Evolutionary conservation across 2,888 invertebrate species (phyloP).

Genomic region (Miltochrista miniata): DNA sequence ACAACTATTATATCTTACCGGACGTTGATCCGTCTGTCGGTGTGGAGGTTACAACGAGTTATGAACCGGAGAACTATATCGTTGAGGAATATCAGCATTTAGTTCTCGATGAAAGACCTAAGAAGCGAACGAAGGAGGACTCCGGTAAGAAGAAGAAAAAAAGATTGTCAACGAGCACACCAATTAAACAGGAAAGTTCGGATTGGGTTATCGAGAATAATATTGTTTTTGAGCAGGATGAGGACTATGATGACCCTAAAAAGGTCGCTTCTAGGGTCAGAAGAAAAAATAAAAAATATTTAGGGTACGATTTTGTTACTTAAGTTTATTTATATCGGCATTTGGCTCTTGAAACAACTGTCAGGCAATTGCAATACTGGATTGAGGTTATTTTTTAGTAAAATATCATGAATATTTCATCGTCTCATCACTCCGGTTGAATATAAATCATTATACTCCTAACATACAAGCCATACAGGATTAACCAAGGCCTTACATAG

Average conservation of each 20-base stretch:
- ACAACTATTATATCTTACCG: conserved; percentile 76
- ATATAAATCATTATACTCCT: too few species aligned
- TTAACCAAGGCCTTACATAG: too few species aligned
- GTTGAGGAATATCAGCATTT: conserved; percentile 71
- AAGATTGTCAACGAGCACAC: conserved; percentile 34
- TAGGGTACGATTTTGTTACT: conserved; percentile 75
- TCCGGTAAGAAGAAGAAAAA: conserved; percentile 57
- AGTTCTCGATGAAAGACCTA: conserved; percentile 64
- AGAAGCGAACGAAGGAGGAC: conserved; percentile 56
- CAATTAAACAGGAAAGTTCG: conserved; percentile 43
- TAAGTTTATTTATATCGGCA: conserved; percentile 80
- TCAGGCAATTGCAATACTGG: neutral
- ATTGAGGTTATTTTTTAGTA: neutral
- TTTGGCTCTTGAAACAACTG: conserved; percentile 21
- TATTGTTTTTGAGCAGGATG: conserved; percentile 63
- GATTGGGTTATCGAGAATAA: conserved; percentile 72
- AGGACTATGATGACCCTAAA: conserved; percentile 65
- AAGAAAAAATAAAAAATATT: conserved; percentile 78
- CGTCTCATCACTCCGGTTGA: too few species aligned
- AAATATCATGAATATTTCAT: too few species aligned
- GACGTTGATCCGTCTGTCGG: conserved; percentile 75
- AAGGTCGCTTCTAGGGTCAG: conserved; percentile 65
- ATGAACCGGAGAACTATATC: conserved; percentile 72
- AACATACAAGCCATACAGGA: too few species aligned
- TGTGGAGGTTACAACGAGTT: conserved; percentile 72